These are phyloP conservation scores for Dryobates pubescens DNA, from an alignment of 2,797 vertebrate genomes.

Conservation along the genomic window DNA sequence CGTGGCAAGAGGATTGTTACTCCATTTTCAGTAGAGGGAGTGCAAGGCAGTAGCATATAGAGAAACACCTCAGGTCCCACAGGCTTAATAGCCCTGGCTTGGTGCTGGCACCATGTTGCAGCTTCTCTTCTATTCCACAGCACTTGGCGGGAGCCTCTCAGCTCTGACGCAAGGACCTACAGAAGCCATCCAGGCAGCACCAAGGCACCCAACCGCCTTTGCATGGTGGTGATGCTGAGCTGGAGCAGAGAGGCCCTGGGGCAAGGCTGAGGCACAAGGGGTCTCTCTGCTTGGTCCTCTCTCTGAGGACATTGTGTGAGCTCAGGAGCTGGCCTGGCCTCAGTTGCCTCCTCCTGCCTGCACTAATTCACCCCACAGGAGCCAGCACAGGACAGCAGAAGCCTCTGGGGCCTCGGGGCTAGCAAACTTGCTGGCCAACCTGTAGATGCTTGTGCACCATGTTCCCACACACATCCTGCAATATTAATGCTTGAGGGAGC, in stretches of 20 bases:
- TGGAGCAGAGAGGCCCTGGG: background rate
- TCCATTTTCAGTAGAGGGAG: background rate
- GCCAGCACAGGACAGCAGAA: background rate
- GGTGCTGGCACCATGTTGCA: background rate
- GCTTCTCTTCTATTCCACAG: background rate
- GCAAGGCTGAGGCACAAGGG: accelerated
- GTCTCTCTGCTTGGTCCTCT: accelerated
- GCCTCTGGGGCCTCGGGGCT: background rate
- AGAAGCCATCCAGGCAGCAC: too few relatives aligned
- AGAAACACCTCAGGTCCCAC: background rate
- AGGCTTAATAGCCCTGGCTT: accelerated
- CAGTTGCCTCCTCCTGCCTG: background rate
- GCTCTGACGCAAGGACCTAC: too few relatives aligned
- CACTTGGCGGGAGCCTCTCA: background rate
- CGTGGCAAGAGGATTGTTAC: accelerated
- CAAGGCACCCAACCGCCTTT: background rate
- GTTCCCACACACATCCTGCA: background rate
- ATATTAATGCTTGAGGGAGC: accelerated
- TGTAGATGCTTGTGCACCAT: accelerated
- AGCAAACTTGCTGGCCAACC: background rate
- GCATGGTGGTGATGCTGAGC: accelerated
- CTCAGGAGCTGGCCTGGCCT: background rate
- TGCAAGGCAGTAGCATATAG: background rate
- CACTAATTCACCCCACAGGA: accelerated
- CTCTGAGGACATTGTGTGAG: background rate